Percentiles rank a stretch among this genome's conserved stretches.
These are phyloP conservation scores for Scortum barcoo DNA, from an alignment of 2,113 vertebrate species.

Conservation along the genomic window DNA sequence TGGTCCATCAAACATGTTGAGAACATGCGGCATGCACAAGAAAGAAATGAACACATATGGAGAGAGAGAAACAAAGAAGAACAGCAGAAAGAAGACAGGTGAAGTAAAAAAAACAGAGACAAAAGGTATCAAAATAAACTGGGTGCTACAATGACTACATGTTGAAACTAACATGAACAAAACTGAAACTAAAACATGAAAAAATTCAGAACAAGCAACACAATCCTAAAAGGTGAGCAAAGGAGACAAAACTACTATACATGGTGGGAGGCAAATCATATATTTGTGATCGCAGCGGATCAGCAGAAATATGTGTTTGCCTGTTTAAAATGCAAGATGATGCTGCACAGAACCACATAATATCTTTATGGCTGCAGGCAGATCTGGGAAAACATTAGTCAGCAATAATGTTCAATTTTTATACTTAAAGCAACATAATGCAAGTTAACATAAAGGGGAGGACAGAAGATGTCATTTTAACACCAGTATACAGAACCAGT, in stretches of 20 bases:
- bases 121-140: conserved; percentile 56
- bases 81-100: conserved; percentile 57
- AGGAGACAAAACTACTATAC: conserved; percentile 1
- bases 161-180: no score
- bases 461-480: not conserved
- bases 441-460: not conserved
- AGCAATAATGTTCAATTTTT: conserved; percentile 10
- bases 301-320: conserved; percentile 37
- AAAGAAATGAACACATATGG: conserved; percentile 35
- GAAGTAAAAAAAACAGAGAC: conserved; percentile 58
- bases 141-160: conserved; percentile 28
- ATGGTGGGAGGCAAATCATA: conserved; percentile 13
- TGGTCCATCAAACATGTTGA: conserved; percentile 86
- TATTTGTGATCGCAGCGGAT: conserved; percentile 32
- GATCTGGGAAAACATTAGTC: conserved; percentile 20
- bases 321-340: conserved; percentile 4
- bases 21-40: conserved; percentile 79
- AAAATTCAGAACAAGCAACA: conserved; percentile 11
- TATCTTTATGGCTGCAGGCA: conserved; percentile 21
- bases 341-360: not conserved
- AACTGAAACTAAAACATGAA: conserved; percentile 73
- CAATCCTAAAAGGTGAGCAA: conserved; percentile 38
- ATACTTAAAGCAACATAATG: not conserved
- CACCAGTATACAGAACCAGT: not conserved
- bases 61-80: conserved; percentile 45